Evolutionary conservation across 2,797 vertebrate species (phyloP).

Genomic region (Enteromius paludinosus): DNA sequence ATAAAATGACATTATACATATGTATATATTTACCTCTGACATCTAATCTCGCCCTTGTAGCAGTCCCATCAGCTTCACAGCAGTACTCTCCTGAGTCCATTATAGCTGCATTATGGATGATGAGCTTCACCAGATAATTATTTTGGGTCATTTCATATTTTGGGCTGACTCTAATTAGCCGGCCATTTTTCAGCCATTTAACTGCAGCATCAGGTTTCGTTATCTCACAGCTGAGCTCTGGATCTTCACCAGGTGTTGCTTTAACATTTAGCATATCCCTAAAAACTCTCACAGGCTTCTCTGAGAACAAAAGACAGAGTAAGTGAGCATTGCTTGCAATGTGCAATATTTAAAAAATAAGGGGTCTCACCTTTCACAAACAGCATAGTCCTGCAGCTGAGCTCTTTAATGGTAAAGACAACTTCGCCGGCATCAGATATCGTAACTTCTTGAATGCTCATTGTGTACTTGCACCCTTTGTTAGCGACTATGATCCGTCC

Average conservation of each 20-base stretch:
- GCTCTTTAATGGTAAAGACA: conserved; percentile 83
- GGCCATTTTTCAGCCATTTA: conserved; percentile 91
- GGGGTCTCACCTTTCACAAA: conserved; percentile 84
- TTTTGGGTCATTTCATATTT: conserved; percentile 84
- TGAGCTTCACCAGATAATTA: conserved; percentile 76
- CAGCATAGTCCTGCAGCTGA: conserved; percentile 90
- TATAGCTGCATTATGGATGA: conserved; percentile 78
- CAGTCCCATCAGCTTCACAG: conserved; percentile 84
- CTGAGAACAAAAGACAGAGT: conserved; percentile 67
- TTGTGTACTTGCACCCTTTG: conserved; percentile 79
- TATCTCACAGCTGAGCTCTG: conserved; percentile 88
- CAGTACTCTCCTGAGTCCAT: conserved; percentile 91
- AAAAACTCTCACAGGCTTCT: conserved; percentile 84
- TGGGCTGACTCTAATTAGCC: conserved; percentile 79
- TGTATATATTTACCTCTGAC: conserved; percentile 82
- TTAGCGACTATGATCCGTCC: conserved; percentile 76
- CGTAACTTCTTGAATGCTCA: conserved; percentile 77
- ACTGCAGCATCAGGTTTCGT: conserved; percentile 81
- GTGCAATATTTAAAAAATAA: background rate
- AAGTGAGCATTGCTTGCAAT: background rate
- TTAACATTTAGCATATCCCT: conserved; percentile 84
- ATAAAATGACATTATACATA: background rate
- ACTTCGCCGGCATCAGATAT: conserved; percentile 86
- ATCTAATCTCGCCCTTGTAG: conserved; percentile 82
- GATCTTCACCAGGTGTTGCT: conserved; percentile 81